These are phyloP conservation scores for Fistularia tabacaria DNA, from an alignment of 2,797 vertebrate genomes.

Conservation along the genomic window DNA sequence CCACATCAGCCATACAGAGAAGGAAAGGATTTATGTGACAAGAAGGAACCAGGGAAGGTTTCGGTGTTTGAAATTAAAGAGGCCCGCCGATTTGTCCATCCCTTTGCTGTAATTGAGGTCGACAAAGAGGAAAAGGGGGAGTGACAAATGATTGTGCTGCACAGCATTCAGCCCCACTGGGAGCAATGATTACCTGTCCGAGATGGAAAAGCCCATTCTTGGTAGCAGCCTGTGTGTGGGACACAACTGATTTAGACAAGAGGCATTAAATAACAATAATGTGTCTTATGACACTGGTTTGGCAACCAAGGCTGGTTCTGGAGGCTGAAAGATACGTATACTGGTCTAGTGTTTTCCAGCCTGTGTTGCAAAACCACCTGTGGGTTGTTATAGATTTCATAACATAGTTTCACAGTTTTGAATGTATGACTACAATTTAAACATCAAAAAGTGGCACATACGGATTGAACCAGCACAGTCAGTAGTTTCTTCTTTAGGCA, in stretches of 20 bases:
- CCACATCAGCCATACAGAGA: slow-evolving; percentile 48
- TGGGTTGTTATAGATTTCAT: slow-evolving; percentile 3
- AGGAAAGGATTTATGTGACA: slow-evolving; percentile 41
- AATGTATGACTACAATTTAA: too few relatives aligned
- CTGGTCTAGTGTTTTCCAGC: slow-evolving; percentile 1
- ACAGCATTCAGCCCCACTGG: slow-evolving; percentile 22
- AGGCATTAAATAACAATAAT: slow-evolving; percentile 31
- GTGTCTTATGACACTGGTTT: slow-evolving; percentile 24
- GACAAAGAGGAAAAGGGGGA: slow-evolving; percentile 46
- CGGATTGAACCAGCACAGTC: too few relatives aligned
- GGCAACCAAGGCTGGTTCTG: slow-evolving; percentile 17
- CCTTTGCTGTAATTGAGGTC: slow-evolving; percentile 35
- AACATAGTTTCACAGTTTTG: too few relatives aligned
- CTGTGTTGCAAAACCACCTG: slow-evolving; percentile 5
- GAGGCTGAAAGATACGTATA: background rate
- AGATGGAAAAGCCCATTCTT: slow-evolving; percentile 80
- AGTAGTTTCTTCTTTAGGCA: too few relatives aligned
- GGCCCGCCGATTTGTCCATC: slow-evolving; percentile 43
- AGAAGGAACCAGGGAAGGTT: slow-evolving; percentile 41
- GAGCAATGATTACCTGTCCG: slow-evolving; percentile 75
- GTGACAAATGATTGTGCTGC: slow-evolving; percentile 37
- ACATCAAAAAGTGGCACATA: too few relatives aligned
- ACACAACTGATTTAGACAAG: slow-evolving; percentile 75
- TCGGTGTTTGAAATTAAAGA: slow-evolving; percentile 37
- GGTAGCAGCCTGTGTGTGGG: slow-evolving; percentile 75